phyloP scores from a whole-genome alignment of 2,113 vertebrate species.

The Ictidomys tridecemlineatus region DNA sequence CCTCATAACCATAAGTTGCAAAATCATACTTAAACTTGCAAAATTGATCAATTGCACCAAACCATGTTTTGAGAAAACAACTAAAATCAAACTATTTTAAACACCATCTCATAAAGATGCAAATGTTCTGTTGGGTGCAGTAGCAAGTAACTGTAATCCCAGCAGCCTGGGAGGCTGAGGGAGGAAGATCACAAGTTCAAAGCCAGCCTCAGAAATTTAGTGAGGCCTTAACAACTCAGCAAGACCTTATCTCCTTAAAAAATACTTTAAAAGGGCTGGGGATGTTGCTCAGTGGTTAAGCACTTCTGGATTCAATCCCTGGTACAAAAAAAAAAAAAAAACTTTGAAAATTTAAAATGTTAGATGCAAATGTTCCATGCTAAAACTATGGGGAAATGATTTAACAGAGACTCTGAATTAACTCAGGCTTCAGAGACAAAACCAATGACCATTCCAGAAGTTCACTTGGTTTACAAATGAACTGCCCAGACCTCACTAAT shows the following conservation, averaged over 20 bases:
- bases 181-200: too few relatives aligned
- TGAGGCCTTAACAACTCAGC: too few relatives aligned
- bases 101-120: neutral
- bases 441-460: neutral
- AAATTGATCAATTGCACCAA: neutral
- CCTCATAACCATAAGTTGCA: neutral
- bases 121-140: neutral
- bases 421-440: neutral
- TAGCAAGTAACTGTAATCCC: too few relatives aligned
- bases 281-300: too few relatives aligned
- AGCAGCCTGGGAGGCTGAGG: too few relatives aligned
- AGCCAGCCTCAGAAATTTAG: too few relatives aligned
- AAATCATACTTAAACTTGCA: neutral
- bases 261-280: too few relatives aligned
- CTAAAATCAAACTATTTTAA: conserved; percentile 15
- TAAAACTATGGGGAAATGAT: neutral
- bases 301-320: too few relatives aligned
- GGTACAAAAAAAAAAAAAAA: too few relatives aligned
- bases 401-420: neutral
- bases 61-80: neutral
- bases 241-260: too few relatives aligned
- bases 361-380: neutral
- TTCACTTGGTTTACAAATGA: neutral
- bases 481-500: neutral
- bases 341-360: too few relatives aligned